phyloP scores from a whole-genome alignment of 1,140 invertebrate genomes.

The Micrasema minimum region DNA sequence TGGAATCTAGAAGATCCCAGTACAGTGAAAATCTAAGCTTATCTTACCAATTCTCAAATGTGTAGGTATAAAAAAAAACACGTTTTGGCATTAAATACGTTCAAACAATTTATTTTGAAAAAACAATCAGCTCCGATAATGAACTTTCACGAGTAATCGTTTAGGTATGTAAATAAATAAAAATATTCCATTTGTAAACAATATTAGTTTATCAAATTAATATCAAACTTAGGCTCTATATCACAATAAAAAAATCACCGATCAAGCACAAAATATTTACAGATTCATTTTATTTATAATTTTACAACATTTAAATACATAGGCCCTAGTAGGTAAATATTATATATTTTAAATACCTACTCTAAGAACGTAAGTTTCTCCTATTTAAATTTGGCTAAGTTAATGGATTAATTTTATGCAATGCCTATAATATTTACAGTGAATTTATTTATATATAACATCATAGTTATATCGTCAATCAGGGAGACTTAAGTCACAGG shows the following conservation, averaged over 20 bases:
- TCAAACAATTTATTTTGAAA: background rate
- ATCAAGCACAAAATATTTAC: constrained; percentile 20
- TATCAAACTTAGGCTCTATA: constrained; percentile 25
- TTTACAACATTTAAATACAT: too few relatives aligned
- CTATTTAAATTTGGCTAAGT: constrained; percentile 5
- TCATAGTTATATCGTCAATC: too few relatives aligned
- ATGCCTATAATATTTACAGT: background rate
- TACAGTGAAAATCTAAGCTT: background rate
- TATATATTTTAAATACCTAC: background rate
- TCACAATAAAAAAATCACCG: constrained; percentile 36
- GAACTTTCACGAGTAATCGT: background rate
- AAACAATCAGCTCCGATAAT: background rate
- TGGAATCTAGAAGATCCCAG: background rate
- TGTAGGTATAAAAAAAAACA: background rate
- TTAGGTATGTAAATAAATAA: background rate
- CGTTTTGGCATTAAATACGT: background rate
- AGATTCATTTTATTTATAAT: constrained; percentile 3
- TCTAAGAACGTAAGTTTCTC: background rate
- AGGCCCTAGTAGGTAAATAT: too few relatives aligned
- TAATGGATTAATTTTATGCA: too few relatives aligned
- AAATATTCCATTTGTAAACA: background rate
- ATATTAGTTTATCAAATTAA: constrained; percentile 3
- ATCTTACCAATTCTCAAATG: background rate
- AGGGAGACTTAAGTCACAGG: too few relatives aligned
- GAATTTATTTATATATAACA: background rate